A percentile compares a stretch with the other conserved stretches of the same genome.
These are phyloP conservation scores for Procambarus virginalis DNA, from an alignment of 1,140 invertebrate species.

Conservation along the genomic window DNA sequence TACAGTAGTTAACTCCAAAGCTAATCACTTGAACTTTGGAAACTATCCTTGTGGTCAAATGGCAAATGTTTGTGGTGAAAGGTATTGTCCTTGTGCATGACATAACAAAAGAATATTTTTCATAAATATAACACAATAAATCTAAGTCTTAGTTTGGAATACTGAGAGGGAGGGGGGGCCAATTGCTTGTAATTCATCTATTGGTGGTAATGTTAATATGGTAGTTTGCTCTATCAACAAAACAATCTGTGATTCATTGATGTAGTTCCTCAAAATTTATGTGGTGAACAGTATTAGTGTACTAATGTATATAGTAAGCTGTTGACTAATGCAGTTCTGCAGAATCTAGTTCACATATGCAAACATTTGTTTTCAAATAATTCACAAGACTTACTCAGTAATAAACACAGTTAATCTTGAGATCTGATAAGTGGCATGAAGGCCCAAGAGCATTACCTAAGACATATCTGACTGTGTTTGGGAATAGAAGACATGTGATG, in stretches of 20 bases:
- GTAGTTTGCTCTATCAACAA: background rate
- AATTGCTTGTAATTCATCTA: background rate
- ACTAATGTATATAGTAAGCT: slow-evolving; percentile 9
- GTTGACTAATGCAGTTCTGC: background rate
- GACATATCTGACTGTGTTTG: slow-evolving; percentile 1
- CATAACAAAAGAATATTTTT: background rate
- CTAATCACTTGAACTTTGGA: background rate
- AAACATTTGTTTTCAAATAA: background rate
- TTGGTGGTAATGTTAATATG: background rate
- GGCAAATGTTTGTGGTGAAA: background rate
- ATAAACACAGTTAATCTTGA: background rate
- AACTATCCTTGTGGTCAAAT: background rate
- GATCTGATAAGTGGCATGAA: background rate
- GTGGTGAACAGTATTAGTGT: background rate
- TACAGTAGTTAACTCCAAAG: background rate
- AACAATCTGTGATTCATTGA: slow-evolving; percentile 32
- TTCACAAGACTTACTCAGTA: background rate
- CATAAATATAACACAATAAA: background rate
- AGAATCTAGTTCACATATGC: background rate
- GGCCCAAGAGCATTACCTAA: background rate
- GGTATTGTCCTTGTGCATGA: background rate
- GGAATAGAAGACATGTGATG: background rate
- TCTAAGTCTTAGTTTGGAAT: slow-evolving; percentile 3
- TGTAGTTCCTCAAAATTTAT: slow-evolving; percentile 42
- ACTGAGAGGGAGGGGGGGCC: slow-evolving; percentile 6